Evolutionary conservation across 1,140 invertebrate species (phyloP), one percentile per base, ranked within the genome.

Genomic region (Melipona quadrifasciata): DNA sequence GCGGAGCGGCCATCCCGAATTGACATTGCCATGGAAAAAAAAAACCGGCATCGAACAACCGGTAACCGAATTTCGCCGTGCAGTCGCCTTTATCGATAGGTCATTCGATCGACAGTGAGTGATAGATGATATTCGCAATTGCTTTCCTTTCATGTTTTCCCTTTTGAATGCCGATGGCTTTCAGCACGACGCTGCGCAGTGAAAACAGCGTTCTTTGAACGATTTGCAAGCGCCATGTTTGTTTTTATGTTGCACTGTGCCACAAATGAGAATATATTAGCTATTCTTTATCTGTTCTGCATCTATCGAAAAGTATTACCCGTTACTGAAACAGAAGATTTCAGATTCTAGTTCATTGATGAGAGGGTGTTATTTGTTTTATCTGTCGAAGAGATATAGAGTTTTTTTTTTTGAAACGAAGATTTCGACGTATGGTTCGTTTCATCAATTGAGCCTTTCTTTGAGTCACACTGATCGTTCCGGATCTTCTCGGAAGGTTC

Each of bases 1-100:
- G 2, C 64, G 31, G 31, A 31, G 31, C 31, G 31, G 31, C 39
- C 39, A 39, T 39, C 6, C 39, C 39, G 39, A 31, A 6, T 5
- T 83, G 82, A 79, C 75, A 71, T 83, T 79, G 82, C 12, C 16
- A 17, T 34, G n/a, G 17, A 78, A 78, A 39, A 3, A 39, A 39
- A 39, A 2, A 78, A 83, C 81, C 75, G 74, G 74, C 61, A 78
- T 34, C 24, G 19, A 65, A 21, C n/a, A 65, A 27, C n/a, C 64
- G 31, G 4, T 47, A 61, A 53, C 47, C 47, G 75, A 65, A 75
- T 76, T 76, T 27, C n/a, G 6, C 55, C 27, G 10, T 39, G 24
- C 39, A 53, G 53, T 67, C 31, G 17, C n/a, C 8, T 31, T 6
- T 61, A 39, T 76, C 5, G 57, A n/a, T 47, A 19, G 55, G 61